Evolutionary conservation across 2,797 vertebrate genomes (phyloP), one percentile per base, ranked within the genome.

Genomic region (Sciurus carolinensis): DNA sequence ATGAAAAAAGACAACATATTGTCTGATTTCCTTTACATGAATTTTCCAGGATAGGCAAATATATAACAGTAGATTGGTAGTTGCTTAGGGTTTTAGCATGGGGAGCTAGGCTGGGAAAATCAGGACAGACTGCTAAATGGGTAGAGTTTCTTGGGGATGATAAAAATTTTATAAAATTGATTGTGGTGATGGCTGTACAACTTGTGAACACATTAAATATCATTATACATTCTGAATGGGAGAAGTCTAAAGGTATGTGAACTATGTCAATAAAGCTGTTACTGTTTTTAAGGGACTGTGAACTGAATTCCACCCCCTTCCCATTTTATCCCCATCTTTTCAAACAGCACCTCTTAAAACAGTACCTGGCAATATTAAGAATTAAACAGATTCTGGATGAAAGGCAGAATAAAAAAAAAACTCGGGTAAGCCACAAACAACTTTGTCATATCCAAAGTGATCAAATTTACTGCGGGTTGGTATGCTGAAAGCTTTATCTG

Each of bases 151-250:
- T 36, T 24, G 5, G 22, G 47, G 11, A 39, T 87, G 50, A 90
- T 10, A 44, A 86, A 92, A 92, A 57, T 44, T 30, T 84, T 91
- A 42, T 87, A 71, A 87, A 87, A 59, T 59, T 59, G 57, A 76
- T 84, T 83, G 11, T 44, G n/a, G 24, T 30, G 11, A 42, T n/a
- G 9, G 20, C 7, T 72, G n/a, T n/a, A 86, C 57, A 50, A 75
- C 36, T 66, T 66, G 42, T 24, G 30, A 92, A 24, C 20, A 50
- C 15, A 75, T 30, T 91, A 73, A 54, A 94, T 64, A n/a, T 18
- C 66, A 85, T 26, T 42, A 52, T 62, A 30, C 75, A 17, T 73
- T 88, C 83, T 88, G 83, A 83, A 69, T 76, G 7, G 33, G 57
- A 69, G 33, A 85, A 72, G 39, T n/a, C 50, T 62, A 64, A 64